Base-by-base conservation (phyloP, 2,797 vertebrate species). In the Argentina silus region DNA sequence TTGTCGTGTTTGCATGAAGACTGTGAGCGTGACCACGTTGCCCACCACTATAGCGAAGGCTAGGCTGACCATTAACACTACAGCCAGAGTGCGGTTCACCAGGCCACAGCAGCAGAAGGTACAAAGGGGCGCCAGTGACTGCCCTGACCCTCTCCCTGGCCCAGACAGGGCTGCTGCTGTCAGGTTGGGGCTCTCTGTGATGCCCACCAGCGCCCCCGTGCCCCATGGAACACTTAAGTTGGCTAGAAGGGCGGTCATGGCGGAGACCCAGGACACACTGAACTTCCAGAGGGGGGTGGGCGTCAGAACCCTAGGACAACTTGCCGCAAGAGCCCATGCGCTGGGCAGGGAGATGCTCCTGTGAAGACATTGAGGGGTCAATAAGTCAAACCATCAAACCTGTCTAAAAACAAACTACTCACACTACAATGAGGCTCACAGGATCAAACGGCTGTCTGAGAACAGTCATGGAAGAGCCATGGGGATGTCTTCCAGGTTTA, bases 21-120 rank as follows among this genome's bases (percentile, higher is more conserved):
- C 94, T 0, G 92, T 91, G 5, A 96, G 91, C 0, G 92, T 95
- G 85, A 95, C 78, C 78, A 94, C 90, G n/a, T 96, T 96, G 72
- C 95, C 94, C 9, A 92, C 71, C 47, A 94, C 91, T 2, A 95
- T 94, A 53, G 93, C 91, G 50, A 95, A 85, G 1, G 92, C 86
- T 78, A 96, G 88, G 78, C 87, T 80, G 72, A 93, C 88, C 95
- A 95, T 96, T 83, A 96, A 92, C 19, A 79, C 79, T 69, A 95
- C 88, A 1, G 86, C 89, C 76, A 94, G 69, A 11, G 86, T 88
- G 17, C 86, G 91, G 65, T 92, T 94, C 51, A 93, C 75, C 53
- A 94, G 79, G 53, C 90, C 89, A 51, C 92, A 93, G 83, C 91
- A 93, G 59, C 91, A 93, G 47, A 86, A 51, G 0, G 90, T 92